Conservation (phyloP, 37 sponge, comb jelly and placozoan species). For the Chondrosia reniformis region DNA sequence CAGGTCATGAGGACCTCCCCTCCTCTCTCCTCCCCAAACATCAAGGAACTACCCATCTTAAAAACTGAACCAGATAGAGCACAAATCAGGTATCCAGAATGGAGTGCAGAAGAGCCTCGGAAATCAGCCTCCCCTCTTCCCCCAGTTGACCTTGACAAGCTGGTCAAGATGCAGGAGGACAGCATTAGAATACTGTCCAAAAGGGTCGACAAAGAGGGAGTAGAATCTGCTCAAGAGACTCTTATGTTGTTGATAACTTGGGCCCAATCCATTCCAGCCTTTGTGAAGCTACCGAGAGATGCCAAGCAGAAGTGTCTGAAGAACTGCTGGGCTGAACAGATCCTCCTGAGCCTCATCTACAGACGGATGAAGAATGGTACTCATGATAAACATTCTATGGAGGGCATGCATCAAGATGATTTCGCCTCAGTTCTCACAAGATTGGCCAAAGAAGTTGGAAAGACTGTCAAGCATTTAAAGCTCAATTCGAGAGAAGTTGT, state of each 20-base stretch:
- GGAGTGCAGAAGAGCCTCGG: background rate
- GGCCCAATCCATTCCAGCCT: conserved; percentile 86
- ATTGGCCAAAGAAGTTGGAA: conserved; percentile 71
- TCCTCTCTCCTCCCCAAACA: background rate
- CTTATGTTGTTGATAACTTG: conserved; percentile 68
- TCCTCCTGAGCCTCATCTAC: conserved; percentile 51
- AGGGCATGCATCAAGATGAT: conserved; percentile 11
- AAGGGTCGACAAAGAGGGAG: background rate
- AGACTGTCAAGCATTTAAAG: conserved; percentile 72
- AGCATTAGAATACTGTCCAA: background rate
- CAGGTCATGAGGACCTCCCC: background rate
- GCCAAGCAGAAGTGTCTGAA: conserved; percentile 82
- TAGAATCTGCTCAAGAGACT: background rate
- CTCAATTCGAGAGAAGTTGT: conserved; percentile 81
- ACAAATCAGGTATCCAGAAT: background rate
- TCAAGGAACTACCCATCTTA: background rate
- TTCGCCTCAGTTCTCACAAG: conserved; percentile 50
- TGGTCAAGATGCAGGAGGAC: background rate
- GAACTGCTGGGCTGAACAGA: conserved; percentile 76
- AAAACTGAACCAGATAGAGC: background rate
- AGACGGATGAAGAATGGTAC: conserved; percentile 47
- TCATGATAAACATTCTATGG: conserved; percentile 30
- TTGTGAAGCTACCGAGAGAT: conserved; percentile 68
- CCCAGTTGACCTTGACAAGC: conserved; percentile 6
- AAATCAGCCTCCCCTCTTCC: background rate